These are phyloP conservation scores for Cheilosia grossa DNA, from an alignment of 2,888 invertebrate species.

Conservation along the genomic window DNA sequence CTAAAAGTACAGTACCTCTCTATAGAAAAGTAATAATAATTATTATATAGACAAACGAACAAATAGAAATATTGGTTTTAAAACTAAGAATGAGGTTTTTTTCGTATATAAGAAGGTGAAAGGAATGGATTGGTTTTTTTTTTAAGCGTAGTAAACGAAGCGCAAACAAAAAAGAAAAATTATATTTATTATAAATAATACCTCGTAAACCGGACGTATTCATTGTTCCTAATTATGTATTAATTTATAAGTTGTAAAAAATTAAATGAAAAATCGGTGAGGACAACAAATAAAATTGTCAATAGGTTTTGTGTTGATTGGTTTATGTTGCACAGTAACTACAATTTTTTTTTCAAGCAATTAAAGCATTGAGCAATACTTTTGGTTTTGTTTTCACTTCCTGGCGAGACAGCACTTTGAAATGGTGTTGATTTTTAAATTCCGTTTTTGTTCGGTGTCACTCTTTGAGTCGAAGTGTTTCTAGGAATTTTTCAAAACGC, in stretches of 20 bases:
- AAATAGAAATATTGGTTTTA: slow-evolving; percentile 27
- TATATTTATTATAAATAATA: slow-evolving; percentile 61
- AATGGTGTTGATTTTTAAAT: too few species aligned
- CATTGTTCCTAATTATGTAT: slow-evolving; percentile 69
- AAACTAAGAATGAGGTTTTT: slow-evolving; percentile 60
- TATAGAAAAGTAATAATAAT: slow-evolving; percentile 49
- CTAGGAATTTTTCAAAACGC: too few species aligned
- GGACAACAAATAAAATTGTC: slow-evolving; percentile 4
- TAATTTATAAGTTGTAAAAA: slow-evolving; percentile 30
- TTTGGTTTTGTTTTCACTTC: too few species aligned
- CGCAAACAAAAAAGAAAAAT: slow-evolving; percentile 10
- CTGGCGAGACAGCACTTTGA: too few species aligned
- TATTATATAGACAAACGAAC: slow-evolving; percentile 24
- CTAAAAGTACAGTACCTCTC: slow-evolving; percentile 73
- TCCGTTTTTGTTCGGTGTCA: too few species aligned
- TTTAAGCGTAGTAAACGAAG: slow-evolving; percentile 15
- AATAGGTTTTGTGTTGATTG: neutral
- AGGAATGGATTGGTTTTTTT: slow-evolving; percentile 24
- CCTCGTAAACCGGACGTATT: slow-evolving; percentile 71
- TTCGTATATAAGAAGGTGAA: slow-evolving; percentile 32
- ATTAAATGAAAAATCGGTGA: neutral
- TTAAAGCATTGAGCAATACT: neutral
- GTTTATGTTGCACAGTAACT: neutral
- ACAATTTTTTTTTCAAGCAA: neutral
- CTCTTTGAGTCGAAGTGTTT: too few species aligned